Base-by-base conservation (phyloP, 2,797 vertebrate genomes). In the Gadopsis bispinosus region DNA sequence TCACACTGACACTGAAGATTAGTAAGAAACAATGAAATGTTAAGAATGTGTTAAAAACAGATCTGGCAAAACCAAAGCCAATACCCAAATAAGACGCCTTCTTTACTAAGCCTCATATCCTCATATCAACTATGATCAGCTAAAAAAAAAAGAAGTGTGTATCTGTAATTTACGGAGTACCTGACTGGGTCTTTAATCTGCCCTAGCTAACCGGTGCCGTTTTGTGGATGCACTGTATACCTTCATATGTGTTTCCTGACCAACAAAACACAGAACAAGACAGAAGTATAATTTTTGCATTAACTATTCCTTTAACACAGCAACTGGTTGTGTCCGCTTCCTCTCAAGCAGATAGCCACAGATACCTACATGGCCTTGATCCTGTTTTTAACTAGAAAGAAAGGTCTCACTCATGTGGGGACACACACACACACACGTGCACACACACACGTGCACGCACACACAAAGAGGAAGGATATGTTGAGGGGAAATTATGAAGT, bases 381-480 rank as follows among this genome's bases (percentile, higher is more conserved):
- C 33, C 3, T 54, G 26, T 54, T n/a, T 20, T 55, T 43, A 12
- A 70, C 6, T 7, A 26, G 43, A 60, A 58, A 39, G 11, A 43
- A 17, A 7, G 0, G n/a, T 20, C 2, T 58, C 59, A 35, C 7
- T 37, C 17, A 37, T 8, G 14, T 16, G 43, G 7, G 20, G 8
- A n/a, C 56, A 22, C 17, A 48, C 51, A 22, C 13, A 10, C 37
- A 37, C 37, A 10, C 37, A 39, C 37, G 10, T 10, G 10, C 37
- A 55, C 19, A 11, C 37, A 22, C 16, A 26, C 47, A 26, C 19
- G 51, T 17, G 22, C 7, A 56, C 37, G 54, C 2, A 43, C 41
- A 45, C 6, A 76, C 14, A 84, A 87, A 78, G 68, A 79, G 87
- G 91, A 90, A 92, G 87, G 73, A 80, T 45, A 29, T 53, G 31